Percentiles rank a stretch among this genome's conserved stretches.
Evolutionary conservation across 2,797 vertebrate genomes (phyloP).

Genomic region (Peromyscus nudipes): DNA sequence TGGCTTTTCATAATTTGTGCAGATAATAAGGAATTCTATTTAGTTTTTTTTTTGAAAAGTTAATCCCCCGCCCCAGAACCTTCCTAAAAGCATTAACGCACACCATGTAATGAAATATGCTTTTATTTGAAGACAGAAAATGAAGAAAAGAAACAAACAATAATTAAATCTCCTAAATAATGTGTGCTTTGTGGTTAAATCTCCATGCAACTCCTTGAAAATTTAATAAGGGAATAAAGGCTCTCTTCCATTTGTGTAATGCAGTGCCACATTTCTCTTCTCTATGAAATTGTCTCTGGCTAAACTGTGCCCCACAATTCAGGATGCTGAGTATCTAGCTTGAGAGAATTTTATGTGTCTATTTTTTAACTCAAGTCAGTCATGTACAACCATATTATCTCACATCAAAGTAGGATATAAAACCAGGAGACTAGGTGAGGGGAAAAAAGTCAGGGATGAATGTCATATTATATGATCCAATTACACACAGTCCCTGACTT

Average conservation of each 20-base stretch:
- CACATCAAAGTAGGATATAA: slow-evolving; percentile 83
- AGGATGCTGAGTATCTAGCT: slow-evolving; percentile 71
- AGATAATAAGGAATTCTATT: slow-evolving; percentile 74
- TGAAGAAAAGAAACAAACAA: slow-evolving; percentile 76
- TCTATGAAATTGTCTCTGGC: slow-evolving; percentile 72
- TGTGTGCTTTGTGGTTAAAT: slow-evolving; percentile 82
- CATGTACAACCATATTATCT: slow-evolving; percentile 83
- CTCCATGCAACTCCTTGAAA: slow-evolving; percentile 82
- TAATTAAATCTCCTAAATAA: slow-evolving; percentile 81
- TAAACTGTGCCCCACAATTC: slow-evolving; percentile 63
- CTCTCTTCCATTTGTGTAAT: slow-evolving; percentile 78
- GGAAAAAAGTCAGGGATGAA: slow-evolving; percentile 81
- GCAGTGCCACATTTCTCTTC: slow-evolving; percentile 70
- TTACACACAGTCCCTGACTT: slow-evolving; percentile 80
- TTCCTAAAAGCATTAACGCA: slow-evolving; percentile 79
- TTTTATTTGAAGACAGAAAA: slow-evolving; percentile 80
- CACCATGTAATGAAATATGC: slow-evolving; percentile 81
- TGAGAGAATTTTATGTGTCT: slow-evolving; percentile 78
- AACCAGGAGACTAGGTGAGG: slow-evolving; percentile 79
- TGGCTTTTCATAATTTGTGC: slow-evolving; percentile 76
- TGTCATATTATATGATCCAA: slow-evolving; percentile 85
- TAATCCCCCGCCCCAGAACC: slow-evolving; percentile 18
- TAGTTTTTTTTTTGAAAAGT: slow-evolving; percentile 56
- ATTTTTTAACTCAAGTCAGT: slow-evolving; percentile 83
- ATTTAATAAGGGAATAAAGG: slow-evolving; percentile 84